A percentile compares a stretch with the other conserved stretches of the same genome.
Conservation (phyloP, 2,113 vertebrate genomes). For the Phaethon lepturus region DNA sequence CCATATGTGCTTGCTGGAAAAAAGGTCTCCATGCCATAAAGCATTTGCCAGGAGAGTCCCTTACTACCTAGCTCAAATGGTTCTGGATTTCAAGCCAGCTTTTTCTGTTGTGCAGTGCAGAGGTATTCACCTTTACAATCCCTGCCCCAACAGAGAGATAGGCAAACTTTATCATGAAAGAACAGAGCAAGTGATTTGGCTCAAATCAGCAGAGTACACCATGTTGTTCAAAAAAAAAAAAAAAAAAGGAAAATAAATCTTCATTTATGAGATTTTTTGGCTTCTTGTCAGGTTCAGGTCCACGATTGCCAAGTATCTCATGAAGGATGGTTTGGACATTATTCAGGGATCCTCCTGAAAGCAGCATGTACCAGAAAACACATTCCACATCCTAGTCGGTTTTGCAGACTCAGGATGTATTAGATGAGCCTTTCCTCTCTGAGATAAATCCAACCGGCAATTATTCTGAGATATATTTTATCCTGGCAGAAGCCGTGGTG, state of each 20-base stretch:
- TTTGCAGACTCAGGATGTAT: constrained; percentile 24
- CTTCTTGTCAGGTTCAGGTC: neutral
- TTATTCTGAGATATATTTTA: neutral
- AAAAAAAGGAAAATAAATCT: neutral
- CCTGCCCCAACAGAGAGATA: neutral
- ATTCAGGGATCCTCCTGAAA: constrained; percentile 26
- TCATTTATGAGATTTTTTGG: neutral
- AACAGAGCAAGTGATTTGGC: neutral
- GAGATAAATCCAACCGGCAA: constrained; percentile 1
- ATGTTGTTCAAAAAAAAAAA: neutral
- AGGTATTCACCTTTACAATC: neutral
- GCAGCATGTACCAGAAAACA: neutral
- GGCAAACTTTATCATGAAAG: neutral
- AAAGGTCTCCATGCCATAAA: neutral
- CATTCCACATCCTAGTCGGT: neutral
- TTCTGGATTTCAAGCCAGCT: neutral
- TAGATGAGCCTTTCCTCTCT: neutral
- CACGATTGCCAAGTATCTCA: neutral
- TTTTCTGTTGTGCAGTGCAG: neutral
- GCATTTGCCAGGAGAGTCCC: neutral
- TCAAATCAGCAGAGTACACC: neutral
- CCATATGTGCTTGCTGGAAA: neutral
- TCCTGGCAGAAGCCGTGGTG: neutral
- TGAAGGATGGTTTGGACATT: constrained; percentile 13
- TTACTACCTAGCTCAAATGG: neutral